Base-by-base conservation (phyloP, 1,140 invertebrate species). In the Drosophila sproati region DNA sequence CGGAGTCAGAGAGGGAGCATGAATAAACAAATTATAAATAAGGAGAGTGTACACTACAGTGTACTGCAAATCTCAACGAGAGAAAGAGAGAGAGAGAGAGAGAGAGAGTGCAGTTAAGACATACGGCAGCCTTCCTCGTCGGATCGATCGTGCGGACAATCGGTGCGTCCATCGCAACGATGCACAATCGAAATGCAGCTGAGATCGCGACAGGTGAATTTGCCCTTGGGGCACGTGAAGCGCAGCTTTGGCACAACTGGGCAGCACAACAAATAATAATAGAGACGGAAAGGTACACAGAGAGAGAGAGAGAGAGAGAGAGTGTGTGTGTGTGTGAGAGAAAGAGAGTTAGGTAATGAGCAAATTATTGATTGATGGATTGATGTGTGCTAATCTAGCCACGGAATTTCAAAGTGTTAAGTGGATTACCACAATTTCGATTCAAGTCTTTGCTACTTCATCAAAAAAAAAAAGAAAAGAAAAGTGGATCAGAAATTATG, bases 111-210 rank as follows among this genome's bases (percentile, higher is more conserved):
- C 41, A 63, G n/a, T 57, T 52, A 29, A 68, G 41, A 93, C 94
- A 91, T 94, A 95, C 94, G 94, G 93, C 94, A 95, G 35, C 91
- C 93, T 57, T 93, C 87, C 83, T 95, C 94, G 69, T 95, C 94
- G 39, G 93, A 93, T 20, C 93, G 92, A 92, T 94, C 94, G 73
- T 94, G 93, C 32, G 93, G 93, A 91, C 95, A 95, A 91, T 94
- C 94, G 73, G 89, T 92, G 5, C 78, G 78, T 54, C 92, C 91
- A 81, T 91, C 93, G 74, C 95, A 95, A 29, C 94, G 93, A 68
- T 94, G 85, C 3, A 94, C 90, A n/a, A 94, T 94, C 31, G 95
- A 95, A 77, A 97, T 95, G 91, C 96, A 97, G 91, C 94, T 94
- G 43, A 95, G 94, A 89, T 95, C 95, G 41, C 93, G 93, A 81